Base-by-base conservation (phyloP, 2,113 vertebrate genomes). In the Hoplias malabaricus region DNA sequence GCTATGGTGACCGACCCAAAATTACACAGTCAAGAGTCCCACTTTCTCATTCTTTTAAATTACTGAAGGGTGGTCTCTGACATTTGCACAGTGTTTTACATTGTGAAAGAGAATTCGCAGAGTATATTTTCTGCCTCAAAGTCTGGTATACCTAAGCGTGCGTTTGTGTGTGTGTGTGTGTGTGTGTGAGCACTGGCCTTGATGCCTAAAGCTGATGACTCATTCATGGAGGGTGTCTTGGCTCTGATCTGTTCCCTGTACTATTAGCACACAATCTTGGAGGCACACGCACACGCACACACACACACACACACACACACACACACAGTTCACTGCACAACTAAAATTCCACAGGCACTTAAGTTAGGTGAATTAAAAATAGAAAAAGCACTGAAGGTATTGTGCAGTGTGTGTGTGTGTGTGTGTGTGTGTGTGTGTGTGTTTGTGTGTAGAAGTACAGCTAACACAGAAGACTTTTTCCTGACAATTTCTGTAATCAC, bases 261-360 rank as follows among this genome's bases (percentile, higher is more conserved):
- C 79, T 42, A 83, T 83, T 80, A 63, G 86, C 19, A 54, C 34
- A 83, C 86, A 88, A 91, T 89, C 89, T 89, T 89, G 88, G 84
- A 82, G 67, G 43, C 73, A 61, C 27, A 80, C 78, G 31, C 53
- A 27, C 69, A 84, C 67, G 82, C 88, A 85, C 84, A 84, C 85
- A 84, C 73, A 38, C 81, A 80, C 81, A 43, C 68, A 27, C 73
- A 85, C 69, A 83, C 87, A 86, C 83, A 86, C 87, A 85, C 78
- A 42, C 83, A 80, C 81, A 36, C 59, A n/a, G 70, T 85, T 65
- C n/a, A n/a, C n/a, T n/a, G n/a, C n/a, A 81, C 87, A 72, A 40
- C 67, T 27, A 3, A 69, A 21, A 69, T 25, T 42, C 77, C 79
- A 34, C 63, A 12, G 75, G 83, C 66, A 79, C 85, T 83, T 33